These are phyloP conservation scores for Rhinophrynus dorsalis DNA, from an alignment of 2,797 vertebrate genomes.

Conservation along the genomic window DNA sequence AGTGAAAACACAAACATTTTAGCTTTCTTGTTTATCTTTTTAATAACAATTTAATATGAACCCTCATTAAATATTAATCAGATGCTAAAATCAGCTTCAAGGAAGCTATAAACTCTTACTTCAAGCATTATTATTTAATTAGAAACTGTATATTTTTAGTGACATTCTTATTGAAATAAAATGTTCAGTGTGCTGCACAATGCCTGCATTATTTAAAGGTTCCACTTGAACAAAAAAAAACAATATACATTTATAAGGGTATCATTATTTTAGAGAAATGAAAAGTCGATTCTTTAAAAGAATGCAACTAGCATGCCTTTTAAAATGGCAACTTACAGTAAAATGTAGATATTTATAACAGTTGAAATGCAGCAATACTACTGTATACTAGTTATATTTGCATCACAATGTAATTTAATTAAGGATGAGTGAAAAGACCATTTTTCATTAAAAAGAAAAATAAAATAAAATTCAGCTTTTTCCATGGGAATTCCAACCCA, in stretches of 20 bases:
- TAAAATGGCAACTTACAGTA: too few species aligned
- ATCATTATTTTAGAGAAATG: not conserved
- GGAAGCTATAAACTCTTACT: not conserved
- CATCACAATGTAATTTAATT: too few species aligned
- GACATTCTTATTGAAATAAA: conserved; percentile 1
- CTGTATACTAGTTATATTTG: too few species aligned
- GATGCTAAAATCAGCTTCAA: not conserved
- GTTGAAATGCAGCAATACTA: too few species aligned
- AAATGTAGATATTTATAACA: too few species aligned
- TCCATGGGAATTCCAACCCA: too few species aligned
- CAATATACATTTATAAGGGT: not conserved
- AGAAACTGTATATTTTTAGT: conserved; percentile 6
- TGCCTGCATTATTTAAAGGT: not conserved
- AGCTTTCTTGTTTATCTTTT: not conserved
- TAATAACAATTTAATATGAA: not conserved
- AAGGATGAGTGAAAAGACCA: too few species aligned
- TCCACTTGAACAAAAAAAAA: not conserved
- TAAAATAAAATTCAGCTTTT: too few species aligned
- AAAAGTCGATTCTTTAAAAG: too few species aligned
- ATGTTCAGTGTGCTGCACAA: not conserved
- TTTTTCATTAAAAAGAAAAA: too few species aligned
- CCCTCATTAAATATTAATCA: not conserved
- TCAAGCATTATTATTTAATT: not conserved
- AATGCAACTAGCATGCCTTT: too few species aligned
- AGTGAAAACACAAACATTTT: too few species aligned